Base-by-base conservation (phyloP, 2,888 invertebrate genomes). In the Pyrrhia umbra region DNA sequence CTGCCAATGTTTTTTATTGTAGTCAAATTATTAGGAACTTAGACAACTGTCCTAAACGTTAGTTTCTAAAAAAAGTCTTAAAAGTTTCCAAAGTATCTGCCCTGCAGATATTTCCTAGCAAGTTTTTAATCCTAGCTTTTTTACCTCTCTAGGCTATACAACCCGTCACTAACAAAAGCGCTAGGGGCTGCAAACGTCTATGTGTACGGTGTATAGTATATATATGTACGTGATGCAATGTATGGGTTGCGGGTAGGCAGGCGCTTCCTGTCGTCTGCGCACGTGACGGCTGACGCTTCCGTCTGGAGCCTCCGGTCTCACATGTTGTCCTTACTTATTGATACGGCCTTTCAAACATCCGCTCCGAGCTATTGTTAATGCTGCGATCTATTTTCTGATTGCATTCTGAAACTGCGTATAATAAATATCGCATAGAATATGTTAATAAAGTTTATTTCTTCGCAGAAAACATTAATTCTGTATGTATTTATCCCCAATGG, bases 241-340 rank as follows among this genome's bases (percentile, higher is more conserved):
- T 68, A 67, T 69, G 67, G 60, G 55, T 51, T 70, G 77, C 60
- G 70, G 56, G 64, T 61, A 71, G 67, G 57, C 16, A 54, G n/a
- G 49, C 58, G 21, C 80, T 88, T 91, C 90, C 90, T 85, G 87
- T 72, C 77, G 66, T 71, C 58, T 80, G 83, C 82, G 80, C 77
- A 69, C 79, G 83, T 84, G 83, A 87, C 87, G 83, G 77, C 76
- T 85, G 88, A 90, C 89, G 86, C 84, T 83, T 92, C 92, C 93
- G 90, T 87, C 84, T 85, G 66, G 72, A 80, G 83, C 84, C 79
- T 88, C 91, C 88, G 88, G 81, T 73, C 66, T 70, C 71, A 71
- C 70, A 37, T 40, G 56, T 58, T 51, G 63, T 65, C 49, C 43
- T 60, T 21, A 46, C 57, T 63, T 66, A 74, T 77, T 81, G 83